These are phyloP conservation scores for Aulostomus chinensis DNA, from an alignment of 2,797 vertebrate genomes.

Conservation along the genomic window DNA sequence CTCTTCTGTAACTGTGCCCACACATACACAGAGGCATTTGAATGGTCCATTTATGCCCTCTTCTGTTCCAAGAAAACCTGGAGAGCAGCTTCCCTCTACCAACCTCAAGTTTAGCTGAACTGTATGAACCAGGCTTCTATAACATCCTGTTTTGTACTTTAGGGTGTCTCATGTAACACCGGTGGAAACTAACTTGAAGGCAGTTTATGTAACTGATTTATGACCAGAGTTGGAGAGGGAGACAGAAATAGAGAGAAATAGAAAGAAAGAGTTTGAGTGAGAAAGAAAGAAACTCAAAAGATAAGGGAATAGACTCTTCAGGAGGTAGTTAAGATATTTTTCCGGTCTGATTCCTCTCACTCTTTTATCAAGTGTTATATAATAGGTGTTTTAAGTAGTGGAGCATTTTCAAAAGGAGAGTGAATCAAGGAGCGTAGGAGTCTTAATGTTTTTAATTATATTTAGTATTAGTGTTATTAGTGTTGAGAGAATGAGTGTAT, in stretches of 20 bases:
- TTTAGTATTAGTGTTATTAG: neutral
- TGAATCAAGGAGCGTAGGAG: neutral
- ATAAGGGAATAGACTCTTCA: conserved; percentile 29
- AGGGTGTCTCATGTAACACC: conserved; percentile 57
- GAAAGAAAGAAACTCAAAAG: conserved; percentile 14
- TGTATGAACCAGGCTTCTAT: conserved; percentile 35
- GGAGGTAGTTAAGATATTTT: conserved; percentile 8
- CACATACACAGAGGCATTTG: conserved; percentile 10
- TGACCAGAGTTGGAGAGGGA: conserved; percentile 29
- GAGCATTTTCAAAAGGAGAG: neutral
- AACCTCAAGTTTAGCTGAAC: conserved; percentile 17
- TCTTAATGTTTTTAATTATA: neutral
- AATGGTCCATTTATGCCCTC: conserved; percentile 26
- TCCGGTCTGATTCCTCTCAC: conserved; percentile 5
- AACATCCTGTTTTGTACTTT: conserved; percentile 60
- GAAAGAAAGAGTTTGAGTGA: conserved; percentile 26
- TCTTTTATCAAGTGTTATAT: conserved; percentile 16
- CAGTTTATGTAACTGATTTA: conserved; percentile 76
- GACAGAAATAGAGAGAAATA: conserved; percentile 23
- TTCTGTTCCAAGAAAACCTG: conserved; percentile 24
- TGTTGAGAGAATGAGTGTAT: neutral
- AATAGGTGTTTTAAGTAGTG: neutral
- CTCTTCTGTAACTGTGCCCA: conserved; percentile 12
- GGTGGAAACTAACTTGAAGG: conserved; percentile 67
- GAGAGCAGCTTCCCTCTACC: conserved; percentile 20